A percentile compares a stretch with the other conserved stretches of the same genome.
Conservation (phyloP, 37 sponge, comb jelly and placozoan genomes). For the Dysidea cf. avara region DNA sequence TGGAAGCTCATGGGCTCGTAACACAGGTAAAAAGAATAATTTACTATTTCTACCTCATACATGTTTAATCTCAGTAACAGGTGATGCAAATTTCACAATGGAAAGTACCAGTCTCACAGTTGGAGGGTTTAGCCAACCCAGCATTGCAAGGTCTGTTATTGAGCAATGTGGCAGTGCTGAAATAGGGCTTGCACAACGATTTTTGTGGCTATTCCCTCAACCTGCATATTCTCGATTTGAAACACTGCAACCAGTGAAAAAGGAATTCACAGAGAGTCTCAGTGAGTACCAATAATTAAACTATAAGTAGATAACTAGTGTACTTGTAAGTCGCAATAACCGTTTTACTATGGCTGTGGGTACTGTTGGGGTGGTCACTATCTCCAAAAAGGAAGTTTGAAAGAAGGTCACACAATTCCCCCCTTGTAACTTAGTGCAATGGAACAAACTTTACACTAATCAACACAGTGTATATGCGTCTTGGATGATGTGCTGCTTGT, state of each 20-base stretch:
- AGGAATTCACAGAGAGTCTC: slow-evolving; percentile 18
- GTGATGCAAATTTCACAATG: slow-evolving; percentile 25
- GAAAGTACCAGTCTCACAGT: slow-evolving; percentile 12
- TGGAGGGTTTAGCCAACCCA: slow-evolving; percentile 25
- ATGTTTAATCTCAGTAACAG: slow-evolving; percentile 5
- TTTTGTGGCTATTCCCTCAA: slow-evolving; percentile 21
- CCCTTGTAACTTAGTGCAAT: too few species aligned
- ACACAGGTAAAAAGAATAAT: slow-evolving; percentile 18
- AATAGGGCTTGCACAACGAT: slow-evolving; percentile 2
- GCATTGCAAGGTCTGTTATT: slow-evolving; percentile 11
- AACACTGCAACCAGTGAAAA: not conserved
- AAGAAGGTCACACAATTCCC: too few species aligned
- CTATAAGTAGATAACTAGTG: too few species aligned
- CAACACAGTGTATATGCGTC: too few species aligned
- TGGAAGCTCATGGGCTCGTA: slow-evolving; percentile 11
- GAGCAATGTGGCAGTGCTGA: not conserved
- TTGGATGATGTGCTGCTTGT: too few species aligned
- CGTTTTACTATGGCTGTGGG: too few species aligned
- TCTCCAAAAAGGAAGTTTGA: too few species aligned
- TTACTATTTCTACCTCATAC: too few species aligned
- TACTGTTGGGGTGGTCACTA: too few species aligned
- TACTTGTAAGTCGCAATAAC: too few species aligned
- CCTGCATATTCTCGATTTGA: not conserved
- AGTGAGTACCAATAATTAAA: too few species aligned
- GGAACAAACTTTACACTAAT: too few species aligned